phyloP scores from a whole-genome alignment of 2,888 invertebrate species.

The Sinodicranocentrus sp. region DNA sequence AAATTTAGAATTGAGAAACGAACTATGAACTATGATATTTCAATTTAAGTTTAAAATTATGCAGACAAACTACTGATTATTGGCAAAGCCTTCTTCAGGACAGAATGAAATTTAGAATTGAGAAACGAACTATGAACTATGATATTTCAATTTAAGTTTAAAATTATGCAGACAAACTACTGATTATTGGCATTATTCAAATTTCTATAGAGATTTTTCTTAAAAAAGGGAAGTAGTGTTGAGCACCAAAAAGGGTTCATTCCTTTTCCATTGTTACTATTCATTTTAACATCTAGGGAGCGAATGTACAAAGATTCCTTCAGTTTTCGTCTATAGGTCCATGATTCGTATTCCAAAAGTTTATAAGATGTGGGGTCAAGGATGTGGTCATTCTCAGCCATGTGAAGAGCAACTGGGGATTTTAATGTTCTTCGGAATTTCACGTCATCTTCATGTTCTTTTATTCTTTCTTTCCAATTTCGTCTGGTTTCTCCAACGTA shows the following conservation, averaged over 20 bases:
- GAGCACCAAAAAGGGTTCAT: not conserved
- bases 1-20: too few relatives aligned
- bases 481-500: conserved; percentile 7
- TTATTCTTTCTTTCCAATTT: not conserved
- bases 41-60: too few relatives aligned
- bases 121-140: too few relatives aligned
- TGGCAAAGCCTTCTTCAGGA: too few relatives aligned
- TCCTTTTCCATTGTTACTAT: not conserved
- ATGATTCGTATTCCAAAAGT: not conserved
- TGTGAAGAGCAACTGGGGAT: conserved; percentile 2
- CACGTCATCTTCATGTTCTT: conserved; percentile 19
- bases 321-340: not conserved
- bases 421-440: not conserved
- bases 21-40: too few relatives aligned
- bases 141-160: too few relatives aligned
- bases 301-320: conserved; percentile 21
- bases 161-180: too few relatives aligned
- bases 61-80: too few relatives aligned
- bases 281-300: not conserved
- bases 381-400: not conserved
- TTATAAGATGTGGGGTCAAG: not conserved
- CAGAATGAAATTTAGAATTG: too few relatives aligned
- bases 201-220: not conserved
- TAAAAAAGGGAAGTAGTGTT: not conserved
- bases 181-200: too few relatives aligned